Conservation (phyloP, 2,888 invertebrate species). For the Therioaphis trifolii region DNA sequence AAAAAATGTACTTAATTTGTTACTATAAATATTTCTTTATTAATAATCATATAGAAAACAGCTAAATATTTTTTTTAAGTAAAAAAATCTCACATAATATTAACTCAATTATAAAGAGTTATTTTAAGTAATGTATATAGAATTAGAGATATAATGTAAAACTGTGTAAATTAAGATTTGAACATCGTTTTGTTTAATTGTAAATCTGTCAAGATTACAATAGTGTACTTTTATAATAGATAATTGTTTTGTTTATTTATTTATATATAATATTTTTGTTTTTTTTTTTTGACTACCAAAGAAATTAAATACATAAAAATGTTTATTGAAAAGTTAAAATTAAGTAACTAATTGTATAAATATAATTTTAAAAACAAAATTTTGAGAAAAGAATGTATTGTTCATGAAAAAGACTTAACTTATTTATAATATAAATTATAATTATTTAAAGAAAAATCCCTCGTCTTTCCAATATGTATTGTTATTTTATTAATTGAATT, state of each 20-base stretch:
- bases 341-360: slow-evolving; percentile 52
- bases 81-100: not conserved
- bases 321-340: slow-evolving; percentile 56
- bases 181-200: slow-evolving; percentile 46
- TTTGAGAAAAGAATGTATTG: slow-evolving; percentile 47
- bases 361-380: slow-evolving; percentile 31
- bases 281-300: slow-evolving; percentile 53
- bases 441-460: slow-evolving; percentile 56
- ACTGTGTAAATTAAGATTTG: slow-evolving; percentile 14
- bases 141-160: slow-evolving; percentile 19
- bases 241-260: slow-evolving; percentile 57
- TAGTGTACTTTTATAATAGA: slow-evolving; percentile 49
- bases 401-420: slow-evolving; percentile 58
- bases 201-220: slow-evolving; percentile 47
- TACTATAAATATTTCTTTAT: slow-evolving; percentile 22
- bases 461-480: slow-evolving; percentile 61
- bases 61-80: slow-evolving; percentile 13
- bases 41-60: slow-evolving; percentile 3
- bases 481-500: slow-evolving; percentile 58
- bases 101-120: slow-evolving; percentile 16
- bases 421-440: slow-evolving; percentile 49
- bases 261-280: slow-evolving; percentile 31
- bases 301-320: slow-evolving; percentile 49
- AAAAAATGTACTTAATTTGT: slow-evolving; percentile 30
- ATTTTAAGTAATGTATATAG: slow-evolving; percentile 30